Evolutionary conservation across 1,140 invertebrate genomes (phyloP).

Genomic region (Venturia canescens): DNA sequence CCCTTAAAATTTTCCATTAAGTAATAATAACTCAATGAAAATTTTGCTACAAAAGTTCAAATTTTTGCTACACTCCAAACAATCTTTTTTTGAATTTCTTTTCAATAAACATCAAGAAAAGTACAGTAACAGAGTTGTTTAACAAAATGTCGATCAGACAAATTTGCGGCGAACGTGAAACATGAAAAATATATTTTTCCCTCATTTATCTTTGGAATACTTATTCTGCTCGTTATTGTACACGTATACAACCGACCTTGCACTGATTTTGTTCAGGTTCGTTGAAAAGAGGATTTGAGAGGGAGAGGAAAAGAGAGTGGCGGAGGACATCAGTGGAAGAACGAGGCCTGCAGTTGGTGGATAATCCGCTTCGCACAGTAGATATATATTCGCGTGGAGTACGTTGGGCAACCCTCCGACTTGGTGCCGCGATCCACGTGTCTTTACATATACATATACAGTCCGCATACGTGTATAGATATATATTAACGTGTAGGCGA

Average conservation of each 20-base stretch:
- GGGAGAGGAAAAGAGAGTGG: background rate
- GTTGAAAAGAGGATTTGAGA: background rate
- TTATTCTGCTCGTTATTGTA: background rate
- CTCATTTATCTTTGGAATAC: background rate
- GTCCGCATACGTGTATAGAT: background rate
- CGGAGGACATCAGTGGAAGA: slow-evolving; percentile 10
- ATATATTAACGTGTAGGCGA: background rate
- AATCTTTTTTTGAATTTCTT: no score
- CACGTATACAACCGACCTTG: background rate
- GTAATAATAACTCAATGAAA: no score
- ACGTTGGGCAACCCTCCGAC: slow-evolving; percentile 52
- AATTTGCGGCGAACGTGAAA: no score
- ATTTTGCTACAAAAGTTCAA: no score
- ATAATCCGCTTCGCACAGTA: slow-evolving; percentile 58
- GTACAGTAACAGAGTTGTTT: no score
- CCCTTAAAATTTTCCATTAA: no score
- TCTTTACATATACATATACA: background rate
- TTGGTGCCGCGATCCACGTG: slow-evolving; percentile 17
- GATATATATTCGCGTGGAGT: slow-evolving; percentile 55
- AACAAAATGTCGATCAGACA: no score
- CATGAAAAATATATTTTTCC: background rate
- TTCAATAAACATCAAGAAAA: no score
- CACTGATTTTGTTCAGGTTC: slow-evolving; percentile 1
- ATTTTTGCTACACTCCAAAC: no score
- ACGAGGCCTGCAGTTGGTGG: slow-evolving; percentile 39